phyloP scores from a whole-genome alignment of 2,888 invertebrate species.

The Tipula vernalis region DNA sequence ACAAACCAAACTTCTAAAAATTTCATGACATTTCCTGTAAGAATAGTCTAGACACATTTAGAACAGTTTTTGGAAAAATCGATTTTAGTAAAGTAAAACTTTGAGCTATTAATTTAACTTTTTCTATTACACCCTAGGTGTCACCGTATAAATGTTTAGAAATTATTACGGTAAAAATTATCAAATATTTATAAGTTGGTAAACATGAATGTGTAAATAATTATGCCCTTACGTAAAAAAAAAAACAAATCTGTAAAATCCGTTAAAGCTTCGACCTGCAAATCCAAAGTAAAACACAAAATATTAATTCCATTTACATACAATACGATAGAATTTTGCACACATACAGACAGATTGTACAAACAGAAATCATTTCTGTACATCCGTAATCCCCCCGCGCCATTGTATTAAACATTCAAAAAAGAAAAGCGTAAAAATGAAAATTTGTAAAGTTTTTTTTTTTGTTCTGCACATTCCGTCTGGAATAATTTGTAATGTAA shows the following conservation, averaged over 20 bases:
- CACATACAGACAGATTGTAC: not conserved
- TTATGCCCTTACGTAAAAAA: not conserved
- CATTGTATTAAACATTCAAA: not conserved
- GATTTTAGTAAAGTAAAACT: too few species aligned
- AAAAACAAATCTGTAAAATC: not conserved
- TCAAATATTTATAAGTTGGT: not conserved
- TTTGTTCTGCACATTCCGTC: not conserved
- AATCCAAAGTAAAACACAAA: not conserved
- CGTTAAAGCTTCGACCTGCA: not conserved
- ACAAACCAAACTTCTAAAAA: too few species aligned
- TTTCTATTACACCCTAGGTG: too few species aligned
- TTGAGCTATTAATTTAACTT: too few species aligned
- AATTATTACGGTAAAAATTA: too few species aligned
- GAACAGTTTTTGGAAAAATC: too few species aligned
- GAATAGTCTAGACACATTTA: too few species aligned
- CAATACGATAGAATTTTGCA: not conserved
- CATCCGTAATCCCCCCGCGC: not conserved
- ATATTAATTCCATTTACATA: not conserved
- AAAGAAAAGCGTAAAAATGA: not conserved
- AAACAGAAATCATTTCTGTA: not conserved
- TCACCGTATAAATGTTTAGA: too few species aligned
- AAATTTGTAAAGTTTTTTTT: not conserved
- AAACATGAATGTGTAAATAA: not conserved
- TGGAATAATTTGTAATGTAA: conserved; percentile 4
- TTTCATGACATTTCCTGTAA: too few species aligned